phyloP scores from a whole-genome alignment of 2,888 invertebrate species.

The Morpho deidamia region DNA sequence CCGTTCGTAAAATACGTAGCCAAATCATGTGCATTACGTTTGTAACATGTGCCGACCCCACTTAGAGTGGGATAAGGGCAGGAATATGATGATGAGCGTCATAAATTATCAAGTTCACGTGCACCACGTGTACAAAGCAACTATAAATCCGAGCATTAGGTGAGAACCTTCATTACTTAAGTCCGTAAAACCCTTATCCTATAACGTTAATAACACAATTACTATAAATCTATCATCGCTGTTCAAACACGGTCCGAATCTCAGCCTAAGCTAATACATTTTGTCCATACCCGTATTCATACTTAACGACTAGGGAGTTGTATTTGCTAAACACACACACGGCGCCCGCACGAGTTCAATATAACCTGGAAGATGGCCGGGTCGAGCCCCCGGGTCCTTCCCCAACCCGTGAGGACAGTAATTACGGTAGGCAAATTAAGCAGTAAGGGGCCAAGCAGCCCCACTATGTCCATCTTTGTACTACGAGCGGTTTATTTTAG shows the following conservation, averaged over 20 bases:
- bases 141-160: constrained; percentile 73
- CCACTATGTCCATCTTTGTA: constrained; percentile 71
- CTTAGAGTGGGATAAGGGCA: too few relatives aligned
- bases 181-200: constrained; percentile 78
- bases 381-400: constrained; percentile 67
- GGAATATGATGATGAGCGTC: too few relatives aligned
- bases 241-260: constrained; percentile 75
- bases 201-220: constrained; percentile 79
- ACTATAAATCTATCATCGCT: constrained; percentile 79
- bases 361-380: constrained; percentile 74
- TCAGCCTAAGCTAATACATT: constrained; percentile 79
- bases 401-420: constrained; percentile 77
- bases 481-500: constrained; percentile 69
- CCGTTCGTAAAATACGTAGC: too few relatives aligned
- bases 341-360: constrained; percentile 73
- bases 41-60: too few relatives aligned
- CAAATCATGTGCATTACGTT: too few relatives aligned
- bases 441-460: constrained; percentile 69
- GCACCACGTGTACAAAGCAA: constrained; percentile 59
- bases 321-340: constrained; percentile 75
- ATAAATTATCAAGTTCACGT: constrained; percentile 21
- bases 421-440: constrained; percentile 80
- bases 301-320: constrained; percentile 74
- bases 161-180: constrained; percentile 76
- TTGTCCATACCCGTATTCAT: constrained; percentile 77